Evolutionary conservation across 2,888 invertebrate genomes (phyloP), one percentile per base, ranked within the genome.

Genomic region (Epinotia demarniana): DNA sequence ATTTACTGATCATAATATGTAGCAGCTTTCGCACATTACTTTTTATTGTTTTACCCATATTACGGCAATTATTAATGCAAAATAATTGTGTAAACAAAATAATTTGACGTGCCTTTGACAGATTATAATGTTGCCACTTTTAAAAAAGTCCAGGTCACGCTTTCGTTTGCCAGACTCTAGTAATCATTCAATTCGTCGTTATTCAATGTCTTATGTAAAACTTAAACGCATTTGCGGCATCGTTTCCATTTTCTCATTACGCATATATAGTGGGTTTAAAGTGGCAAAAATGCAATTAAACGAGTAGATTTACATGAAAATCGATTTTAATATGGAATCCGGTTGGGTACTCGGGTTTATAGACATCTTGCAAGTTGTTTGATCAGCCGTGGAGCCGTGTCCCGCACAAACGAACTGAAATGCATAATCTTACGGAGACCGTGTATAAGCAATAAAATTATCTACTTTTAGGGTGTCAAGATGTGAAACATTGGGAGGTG

Each of bases 271-370:
- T 18, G 57, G 43, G 16, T 58, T 68, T 11, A 19, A 68, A 16
- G 43, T 68, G 43, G 57, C 16, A 58, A 58, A 27, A 18, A 46
- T 58, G 46, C 43, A 43, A 39, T 60, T 69, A 60, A 19, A 19
- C 12, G 5, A 46, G 55, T 27, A 18, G 3, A 12, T 23, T 46
- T 46, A 23, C 23, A 69, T 66, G 16, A 57, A 69, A 46, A 69
- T 69, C 16, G 13, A 8, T 11, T 39, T 57, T 57, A 33, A 61
- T 60, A 57, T 43, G 18, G 19, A 57, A 68, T 58, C 68, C 23
- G 9, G 55, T 67, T 67, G 39, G 39, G 33, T 19, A 58, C 19
- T 43, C 39, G 43, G 16, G 39, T 58, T 68, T 68, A 68, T 58
- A 60, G 69, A 58, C 39, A 43, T 3, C 46, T 46, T 69, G 23